Percentiles rank a stretch among this genome's conserved stretches.
Evolutionary conservation across 35 echinoderm and acorn worm species (phyloP).

Genomic region (Ophiothrix spiculata): DNA sequence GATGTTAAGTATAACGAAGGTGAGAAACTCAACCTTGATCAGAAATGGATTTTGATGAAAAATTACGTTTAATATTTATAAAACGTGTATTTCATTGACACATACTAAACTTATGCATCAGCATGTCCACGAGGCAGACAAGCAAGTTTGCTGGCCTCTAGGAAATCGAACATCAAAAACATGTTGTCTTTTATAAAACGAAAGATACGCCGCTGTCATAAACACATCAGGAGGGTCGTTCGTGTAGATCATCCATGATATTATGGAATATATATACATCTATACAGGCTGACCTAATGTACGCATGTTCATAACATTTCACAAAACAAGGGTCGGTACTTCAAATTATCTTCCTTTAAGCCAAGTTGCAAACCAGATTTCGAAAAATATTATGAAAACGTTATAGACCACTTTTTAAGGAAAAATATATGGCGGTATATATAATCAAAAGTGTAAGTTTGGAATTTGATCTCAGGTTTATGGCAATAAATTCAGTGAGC

Average conservation of each 20-base stretch:
- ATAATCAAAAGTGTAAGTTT: conserved; percentile 2
- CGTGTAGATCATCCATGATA: not conserved
- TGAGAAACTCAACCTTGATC: no score
- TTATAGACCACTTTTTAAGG: not conserved
- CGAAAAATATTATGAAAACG: not conserved
- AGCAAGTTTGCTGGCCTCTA: not conserved
- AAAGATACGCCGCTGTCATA: not conserved
- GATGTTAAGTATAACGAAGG: no score
- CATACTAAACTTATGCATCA: no score
- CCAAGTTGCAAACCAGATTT: not conserved
- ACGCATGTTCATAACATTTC: not conserved
- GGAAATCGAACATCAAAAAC: not conserved
- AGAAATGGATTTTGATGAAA: no score
- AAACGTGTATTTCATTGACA: no score
- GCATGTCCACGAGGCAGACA: no score
- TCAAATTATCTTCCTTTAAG: not conserved
- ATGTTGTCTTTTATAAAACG: not conserved
- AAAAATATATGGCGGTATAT: not conserved
- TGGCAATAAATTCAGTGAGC: conserved; percentile 1
- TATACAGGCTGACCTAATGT: not conserved
- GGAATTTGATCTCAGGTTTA: not conserved
- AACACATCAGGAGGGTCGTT: not conserved
- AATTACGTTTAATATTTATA: no score
- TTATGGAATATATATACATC: not conserved
- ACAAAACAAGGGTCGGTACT: not conserved